Percentiles rank a stretch among this genome's conserved stretches.
These are phyloP conservation scores for Neopipo cinnamomea DNA, from an alignment of 2,113 vertebrate genomes.

Conservation along the genomic window DNA sequence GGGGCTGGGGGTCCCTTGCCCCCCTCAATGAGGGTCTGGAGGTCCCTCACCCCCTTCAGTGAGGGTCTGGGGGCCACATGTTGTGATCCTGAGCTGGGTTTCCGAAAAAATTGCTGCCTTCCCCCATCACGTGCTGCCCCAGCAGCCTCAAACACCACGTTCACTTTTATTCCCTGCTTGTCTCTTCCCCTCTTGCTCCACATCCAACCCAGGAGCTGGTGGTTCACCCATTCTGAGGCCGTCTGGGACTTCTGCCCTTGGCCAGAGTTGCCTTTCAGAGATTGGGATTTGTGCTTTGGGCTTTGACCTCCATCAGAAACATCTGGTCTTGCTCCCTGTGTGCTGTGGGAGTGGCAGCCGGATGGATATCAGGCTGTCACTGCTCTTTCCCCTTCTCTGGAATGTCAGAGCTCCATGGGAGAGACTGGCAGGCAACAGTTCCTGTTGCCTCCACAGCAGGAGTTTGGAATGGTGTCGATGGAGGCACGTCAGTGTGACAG, in stretches of 20 bases:
- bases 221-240: accelerated
- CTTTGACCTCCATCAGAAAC: background rate
- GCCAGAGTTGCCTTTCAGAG: background rate
- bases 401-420: background rate
- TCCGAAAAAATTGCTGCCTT: accelerated
- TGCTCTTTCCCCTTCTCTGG: background rate
- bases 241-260: background rate
- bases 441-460: accelerated
- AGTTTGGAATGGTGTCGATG: accelerated
- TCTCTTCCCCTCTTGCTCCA: background rate
- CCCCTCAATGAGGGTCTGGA: background rate
- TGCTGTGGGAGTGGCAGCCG: accelerated
- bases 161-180: accelerated
- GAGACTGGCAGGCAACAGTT: background rate
- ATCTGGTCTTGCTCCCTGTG: background rate
- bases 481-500: accelerated
- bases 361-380: background rate
- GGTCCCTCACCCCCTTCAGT: background rate
- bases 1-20: background rate
- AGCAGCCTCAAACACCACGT: background rate
- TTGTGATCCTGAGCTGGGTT: background rate
- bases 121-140: accelerated
- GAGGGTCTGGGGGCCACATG: accelerated
- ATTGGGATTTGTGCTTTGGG: background rate
- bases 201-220: background rate